Percentiles rank a stretch among this genome's conserved stretches.
Conservation (phyloP, 2,888 invertebrate species). For the Drosophila mayaguana region DNA sequence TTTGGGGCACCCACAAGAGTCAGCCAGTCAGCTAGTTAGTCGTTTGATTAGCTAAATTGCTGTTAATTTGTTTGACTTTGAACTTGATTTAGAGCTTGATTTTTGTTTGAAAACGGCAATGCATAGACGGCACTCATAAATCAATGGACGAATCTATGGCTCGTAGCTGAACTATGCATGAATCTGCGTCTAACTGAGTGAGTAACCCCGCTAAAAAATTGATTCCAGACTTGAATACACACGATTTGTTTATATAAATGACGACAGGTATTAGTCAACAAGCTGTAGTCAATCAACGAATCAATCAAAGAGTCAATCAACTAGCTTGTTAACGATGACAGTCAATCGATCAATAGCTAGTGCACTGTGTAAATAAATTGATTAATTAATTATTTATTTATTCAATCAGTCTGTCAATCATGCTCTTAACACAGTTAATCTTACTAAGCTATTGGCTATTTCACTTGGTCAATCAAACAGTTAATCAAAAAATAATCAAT, state of each 20-base stretch:
- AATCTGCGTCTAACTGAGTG: background rate
- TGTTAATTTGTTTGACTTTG: conserved; percentile 79
- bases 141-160: conserved; percentile 15
- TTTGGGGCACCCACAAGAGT: conserved; percentile 24
- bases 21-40: conserved; percentile 37
- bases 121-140: conserved; percentile 41
- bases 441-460: no score
- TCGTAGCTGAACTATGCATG: background rate
- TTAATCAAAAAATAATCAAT: no score
- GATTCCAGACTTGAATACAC: background rate
- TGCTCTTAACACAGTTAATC: background rate
- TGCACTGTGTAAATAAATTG: no score
- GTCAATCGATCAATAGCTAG: no score
- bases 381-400: no score
- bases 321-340: background rate
- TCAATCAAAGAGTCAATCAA: background rate
- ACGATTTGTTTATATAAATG: background rate
- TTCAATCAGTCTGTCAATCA: background rate
- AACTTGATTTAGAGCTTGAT: conserved; percentile 78
- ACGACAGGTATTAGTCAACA: background rate
- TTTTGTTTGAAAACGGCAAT: conserved; percentile 43
- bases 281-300: background rate
- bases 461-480: no score
- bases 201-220: conserved; percentile 5
- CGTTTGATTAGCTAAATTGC: conserved; percentile 70